A percentile compares a stretch with the other conserved stretches of the same genome.
These are phyloP conservation scores for Agelastica alni DNA, from an alignment of 2,888 invertebrate genomes.

Conservation along the genomic window DNA sequence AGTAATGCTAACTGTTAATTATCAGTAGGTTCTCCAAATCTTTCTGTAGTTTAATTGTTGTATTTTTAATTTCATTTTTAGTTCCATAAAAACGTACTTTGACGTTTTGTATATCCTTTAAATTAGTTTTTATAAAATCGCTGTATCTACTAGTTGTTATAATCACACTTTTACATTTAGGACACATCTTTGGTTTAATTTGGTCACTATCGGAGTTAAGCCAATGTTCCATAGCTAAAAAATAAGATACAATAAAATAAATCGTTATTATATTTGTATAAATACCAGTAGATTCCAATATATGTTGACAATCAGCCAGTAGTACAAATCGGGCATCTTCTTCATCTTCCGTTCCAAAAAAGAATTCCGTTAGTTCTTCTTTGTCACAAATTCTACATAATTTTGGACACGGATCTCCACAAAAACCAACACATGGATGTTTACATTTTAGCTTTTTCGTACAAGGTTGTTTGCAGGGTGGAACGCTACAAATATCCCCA, in stretches of 20 bases:
- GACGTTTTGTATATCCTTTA: conserved; percentile 36
- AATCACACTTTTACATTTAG: conserved; percentile 42
- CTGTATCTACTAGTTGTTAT: conserved; percentile 41
- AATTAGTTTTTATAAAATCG: conserved; percentile 38
- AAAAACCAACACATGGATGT: conserved; percentile 71
- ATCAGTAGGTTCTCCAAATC: too few species aligned
- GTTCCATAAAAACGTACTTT: conserved; percentile 51
- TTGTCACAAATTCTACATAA: conserved; percentile 41
- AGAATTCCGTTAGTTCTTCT: conserved; percentile 47
- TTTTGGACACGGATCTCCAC: conserved; percentile 64
- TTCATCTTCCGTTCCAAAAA: conserved; percentile 44
- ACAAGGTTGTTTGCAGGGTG: conserved; percentile 59
- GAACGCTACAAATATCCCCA: conserved; percentile 56
- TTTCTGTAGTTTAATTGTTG: too few species aligned
- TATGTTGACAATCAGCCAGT: conserved; percentile 43
- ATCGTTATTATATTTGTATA: too few species aligned
- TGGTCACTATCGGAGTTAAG: conserved; percentile 42
- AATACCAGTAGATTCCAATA: conserved; percentile 38
- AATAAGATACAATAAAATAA: too few species aligned
- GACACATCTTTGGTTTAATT: conserved; percentile 36
- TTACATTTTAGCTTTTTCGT: conserved; percentile 55
- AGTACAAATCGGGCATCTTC: conserved; percentile 42
- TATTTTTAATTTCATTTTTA: conserved; percentile 48
- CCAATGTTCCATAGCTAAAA: conserved; percentile 38
- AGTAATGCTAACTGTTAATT: too few species aligned